These are phyloP conservation scores for Gymnoscopelus braueri DNA, from an alignment of 2,797 vertebrate species.

Conservation along the genomic window DNA sequence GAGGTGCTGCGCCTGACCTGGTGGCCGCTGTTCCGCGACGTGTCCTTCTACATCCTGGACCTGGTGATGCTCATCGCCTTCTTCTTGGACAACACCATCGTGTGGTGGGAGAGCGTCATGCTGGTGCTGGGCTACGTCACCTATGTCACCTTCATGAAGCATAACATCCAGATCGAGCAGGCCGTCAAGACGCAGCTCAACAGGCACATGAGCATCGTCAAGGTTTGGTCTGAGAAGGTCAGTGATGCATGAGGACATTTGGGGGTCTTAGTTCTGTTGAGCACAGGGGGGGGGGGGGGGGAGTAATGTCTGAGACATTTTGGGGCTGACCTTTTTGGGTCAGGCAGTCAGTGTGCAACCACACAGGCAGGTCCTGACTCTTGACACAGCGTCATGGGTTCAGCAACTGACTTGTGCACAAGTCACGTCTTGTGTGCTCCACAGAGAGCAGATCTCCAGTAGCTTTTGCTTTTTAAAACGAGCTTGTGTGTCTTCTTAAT, in stretches of 20 bases:
- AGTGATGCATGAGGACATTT: slow-evolving; percentile 45
- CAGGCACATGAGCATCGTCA: slow-evolving; percentile 83
- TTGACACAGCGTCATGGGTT: no score
- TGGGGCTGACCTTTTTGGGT: no score
- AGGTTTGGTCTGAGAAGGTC: slow-evolving; percentile 86
- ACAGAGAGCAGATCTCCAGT: no score
- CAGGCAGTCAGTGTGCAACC: no score
- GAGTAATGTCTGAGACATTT: not conserved
- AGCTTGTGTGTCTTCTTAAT: no score
- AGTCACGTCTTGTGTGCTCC: no score
- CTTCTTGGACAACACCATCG: slow-evolving; percentile 80
- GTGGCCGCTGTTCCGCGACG: slow-evolving; percentile 94
- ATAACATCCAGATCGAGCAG: slow-evolving; percentile 84
- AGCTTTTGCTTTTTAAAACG: no score
- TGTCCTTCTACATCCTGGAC: slow-evolving; percentile 91
- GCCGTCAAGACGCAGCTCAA: slow-evolving; percentile 84
- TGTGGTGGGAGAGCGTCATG: slow-evolving; percentile 92
- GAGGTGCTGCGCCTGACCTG: slow-evolving; percentile 92
- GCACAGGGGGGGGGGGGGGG: no score
- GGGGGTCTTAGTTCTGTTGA: not conserved
- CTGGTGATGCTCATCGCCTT: slow-evolving; percentile 77
- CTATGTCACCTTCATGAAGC: slow-evolving; percentile 92
- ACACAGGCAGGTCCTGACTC: no score
- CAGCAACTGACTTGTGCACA: no score
- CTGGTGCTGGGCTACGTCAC: slow-evolving; percentile 85